These are phyloP conservation scores for Moxostoma hubbsi DNA, from an alignment of 2,797 vertebrate genomes.

Conservation along the genomic window DNA sequence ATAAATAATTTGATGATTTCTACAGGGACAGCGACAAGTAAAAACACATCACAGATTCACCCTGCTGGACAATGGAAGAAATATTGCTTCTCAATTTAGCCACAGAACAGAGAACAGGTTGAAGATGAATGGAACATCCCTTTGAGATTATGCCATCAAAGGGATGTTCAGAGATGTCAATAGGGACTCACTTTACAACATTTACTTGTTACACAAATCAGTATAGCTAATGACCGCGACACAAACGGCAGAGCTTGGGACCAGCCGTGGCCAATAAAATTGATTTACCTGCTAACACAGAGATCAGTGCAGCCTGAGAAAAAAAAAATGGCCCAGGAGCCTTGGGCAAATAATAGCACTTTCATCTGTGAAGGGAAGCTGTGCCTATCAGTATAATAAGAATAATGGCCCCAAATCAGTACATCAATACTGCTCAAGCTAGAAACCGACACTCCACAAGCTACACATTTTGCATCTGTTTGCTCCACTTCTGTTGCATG, in stretches of 20 bases:
- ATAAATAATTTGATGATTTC: not conserved
- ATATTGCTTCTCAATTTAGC: conserved; percentile 37
- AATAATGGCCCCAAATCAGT: conserved; percentile 28
- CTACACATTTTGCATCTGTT: conserved; percentile 2
- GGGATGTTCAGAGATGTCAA: conserved; percentile 60
- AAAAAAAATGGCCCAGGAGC: conserved; percentile 17
- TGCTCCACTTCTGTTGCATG: not conserved
- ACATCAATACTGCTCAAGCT: conserved; percentile 10
- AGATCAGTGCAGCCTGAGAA: conserved; percentile 13
- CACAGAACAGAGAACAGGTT: conserved; percentile 26
- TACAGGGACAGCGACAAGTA: not conserved
- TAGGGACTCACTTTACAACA: conserved; percentile 59
- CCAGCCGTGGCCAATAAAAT: conserved; percentile 52
- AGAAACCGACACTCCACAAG: not conserved
- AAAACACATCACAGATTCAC: not conserved
- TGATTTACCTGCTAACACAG: conserved; percentile 55
- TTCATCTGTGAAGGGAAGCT: conserved; percentile 40
- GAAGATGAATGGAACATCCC: conserved; percentile 60
- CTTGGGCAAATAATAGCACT: conserved; percentile 45
- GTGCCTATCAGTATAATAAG: conserved; percentile 36
- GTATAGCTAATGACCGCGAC: conserved; percentile 62
- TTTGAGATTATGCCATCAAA: conserved; percentile 50
- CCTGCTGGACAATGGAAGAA: conserved; percentile 32
- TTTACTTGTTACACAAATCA: conserved; percentile 64
- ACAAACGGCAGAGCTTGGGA: conserved; percentile 37